Evolutionary conservation across 2,888 invertebrate genomes (phyloP).

Genomic region (Hyposoter dolosus): DNA sequence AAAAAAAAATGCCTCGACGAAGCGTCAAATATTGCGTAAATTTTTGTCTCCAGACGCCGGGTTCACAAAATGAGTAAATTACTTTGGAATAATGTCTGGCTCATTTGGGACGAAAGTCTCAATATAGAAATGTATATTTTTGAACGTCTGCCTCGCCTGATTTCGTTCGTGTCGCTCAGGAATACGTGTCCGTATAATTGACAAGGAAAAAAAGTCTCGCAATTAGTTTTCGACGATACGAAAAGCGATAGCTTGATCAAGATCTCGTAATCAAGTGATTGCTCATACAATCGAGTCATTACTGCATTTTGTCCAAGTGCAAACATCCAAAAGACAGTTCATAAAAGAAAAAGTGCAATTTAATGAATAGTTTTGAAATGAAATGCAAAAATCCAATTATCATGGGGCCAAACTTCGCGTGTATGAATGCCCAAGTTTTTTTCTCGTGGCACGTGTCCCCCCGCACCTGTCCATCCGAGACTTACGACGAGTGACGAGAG

Average conservation of each 20-base stretch:
- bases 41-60: neutral
- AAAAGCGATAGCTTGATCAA: slow-evolving; percentile 15
- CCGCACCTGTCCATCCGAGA: slow-evolving; percentile 68
- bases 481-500: slow-evolving; percentile 36
- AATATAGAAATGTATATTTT: neutral
- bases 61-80: slow-evolving; percentile 1
- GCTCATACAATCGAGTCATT: neutral
- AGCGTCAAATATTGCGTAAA: neutral
- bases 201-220: slow-evolving; percentile 24
- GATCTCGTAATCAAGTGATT: slow-evolving; percentile 43
- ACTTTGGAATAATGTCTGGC: slow-evolving; percentile 17
- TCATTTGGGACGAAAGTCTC: neutral
- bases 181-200: slow-evolving; percentile 6
- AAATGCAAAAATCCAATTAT: neutral
- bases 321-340: neutral
- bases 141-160: slow-evolving; percentile 7
- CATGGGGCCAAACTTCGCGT: neutral
- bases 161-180: neutral
- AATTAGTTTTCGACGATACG: slow-evolving; percentile 51
- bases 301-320: neutral
- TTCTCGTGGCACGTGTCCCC: slow-evolving; percentile 68
- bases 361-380: neutral
- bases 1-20: neutral
- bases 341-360: neutral
- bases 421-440: slow-evolving; percentile 10